phyloP scores from a whole-genome alignment of 2,113 vertebrate genomes.

The Burhinus bistriatus region DNA sequence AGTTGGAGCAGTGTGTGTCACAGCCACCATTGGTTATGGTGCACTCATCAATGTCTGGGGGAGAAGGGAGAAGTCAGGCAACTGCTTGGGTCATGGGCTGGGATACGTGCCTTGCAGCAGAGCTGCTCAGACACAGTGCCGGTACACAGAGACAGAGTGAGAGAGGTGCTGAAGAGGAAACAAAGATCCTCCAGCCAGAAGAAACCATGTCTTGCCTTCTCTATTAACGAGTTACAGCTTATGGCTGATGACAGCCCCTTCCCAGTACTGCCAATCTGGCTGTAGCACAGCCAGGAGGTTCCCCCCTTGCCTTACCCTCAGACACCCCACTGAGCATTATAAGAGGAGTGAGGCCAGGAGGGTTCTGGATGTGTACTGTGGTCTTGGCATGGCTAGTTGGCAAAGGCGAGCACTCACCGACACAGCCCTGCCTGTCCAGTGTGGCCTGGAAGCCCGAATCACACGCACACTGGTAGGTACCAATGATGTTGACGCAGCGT shows the following conservation, averaged over 20 bases:
- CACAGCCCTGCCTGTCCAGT: slow-evolving; percentile 83
- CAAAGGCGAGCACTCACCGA: slow-evolving; percentile 75
- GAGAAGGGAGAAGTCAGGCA: neutral
- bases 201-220: neutral
- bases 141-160: slow-evolving; percentile 32
- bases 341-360: neutral
- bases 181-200: neutral
- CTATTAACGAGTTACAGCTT: neutral
- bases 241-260: neutral
- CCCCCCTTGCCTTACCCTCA: neutral
- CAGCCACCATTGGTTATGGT: slow-evolving; percentile 89
- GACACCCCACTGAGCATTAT: fast-evolving
- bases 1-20: slow-evolving; percentile 88
- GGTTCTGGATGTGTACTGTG: fast-evolving
- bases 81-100: fast-evolving
- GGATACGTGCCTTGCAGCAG: fast-evolving
- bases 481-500: slow-evolving; percentile 86
- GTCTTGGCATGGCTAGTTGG: fast-evolving
- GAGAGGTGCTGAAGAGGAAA: neutral
- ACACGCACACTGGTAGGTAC: slow-evolving; percentile 90
- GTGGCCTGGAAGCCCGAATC: slow-evolving; percentile 87
- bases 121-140: neutral
- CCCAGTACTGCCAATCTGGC: fast-evolving
- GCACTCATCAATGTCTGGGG: slow-evolving; percentile 68
- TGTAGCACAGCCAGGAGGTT: fast-evolving